Percentiles rank a stretch among this genome's conserved stretches.
phyloP scores from a whole-genome alignment of 1,140 invertebrate species.

The Olivierus martensii region DNA sequence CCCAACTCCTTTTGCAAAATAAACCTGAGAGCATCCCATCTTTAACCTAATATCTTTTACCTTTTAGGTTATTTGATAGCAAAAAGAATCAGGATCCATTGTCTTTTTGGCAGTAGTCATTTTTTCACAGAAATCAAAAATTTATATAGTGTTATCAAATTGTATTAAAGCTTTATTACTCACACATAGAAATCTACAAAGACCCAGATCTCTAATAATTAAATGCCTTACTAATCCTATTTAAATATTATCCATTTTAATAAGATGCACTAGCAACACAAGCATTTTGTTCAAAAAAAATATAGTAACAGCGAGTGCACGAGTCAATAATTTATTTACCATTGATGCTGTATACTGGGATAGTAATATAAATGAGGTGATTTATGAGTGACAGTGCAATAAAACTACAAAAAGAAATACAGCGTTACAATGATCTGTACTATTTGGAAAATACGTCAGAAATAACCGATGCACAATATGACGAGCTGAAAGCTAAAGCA shows the following conservation, averaged over 20 bases:
- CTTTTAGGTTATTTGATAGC: background rate
- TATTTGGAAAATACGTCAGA: background rate
- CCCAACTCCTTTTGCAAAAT: background rate
- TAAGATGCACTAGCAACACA: background rate
- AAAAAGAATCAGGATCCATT: background rate
- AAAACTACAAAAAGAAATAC: background rate
- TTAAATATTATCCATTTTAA: background rate
- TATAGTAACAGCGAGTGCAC: background rate
- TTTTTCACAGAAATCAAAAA: background rate
- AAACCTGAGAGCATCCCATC: background rate
- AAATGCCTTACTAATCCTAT: background rate
- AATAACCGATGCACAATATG: background rate
- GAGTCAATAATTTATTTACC: background rate
- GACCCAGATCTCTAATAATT: background rate
- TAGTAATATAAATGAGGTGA: background rate
- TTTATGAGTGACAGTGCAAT: background rate
- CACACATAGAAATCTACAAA: background rate
- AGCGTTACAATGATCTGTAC: background rate
- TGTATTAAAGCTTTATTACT: background rate
- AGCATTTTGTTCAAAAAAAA: background rate
- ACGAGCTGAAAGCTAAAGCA: background rate
- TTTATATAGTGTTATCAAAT: background rate
- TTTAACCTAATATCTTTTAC: background rate
- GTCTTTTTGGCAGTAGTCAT: background rate
- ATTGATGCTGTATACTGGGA: background rate